A percentile compares a stretch with the other conserved stretches of the same genome.
Evolutionary conservation across 2,888 invertebrate species (phyloP).

Genomic region (Hesperia comma): DNA sequence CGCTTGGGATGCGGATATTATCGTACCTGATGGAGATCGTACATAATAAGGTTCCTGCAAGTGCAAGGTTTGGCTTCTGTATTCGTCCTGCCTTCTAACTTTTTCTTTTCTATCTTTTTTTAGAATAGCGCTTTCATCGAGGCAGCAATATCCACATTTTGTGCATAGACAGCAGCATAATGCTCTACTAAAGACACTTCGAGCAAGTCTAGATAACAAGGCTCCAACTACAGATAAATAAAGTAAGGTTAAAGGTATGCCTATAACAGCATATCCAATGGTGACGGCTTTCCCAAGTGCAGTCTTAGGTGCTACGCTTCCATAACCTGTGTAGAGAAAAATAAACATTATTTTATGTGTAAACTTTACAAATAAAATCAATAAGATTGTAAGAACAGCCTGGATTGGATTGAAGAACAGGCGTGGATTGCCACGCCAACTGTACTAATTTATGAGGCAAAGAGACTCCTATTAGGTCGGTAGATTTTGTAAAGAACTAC

Average conservation of each 20-base stretch:
- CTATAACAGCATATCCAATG: slow-evolving; percentile 93
- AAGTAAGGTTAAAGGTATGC: slow-evolving; percentile 93
- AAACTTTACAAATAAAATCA: not conserved
- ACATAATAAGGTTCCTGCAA: slow-evolving; percentile 90
- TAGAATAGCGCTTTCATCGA: slow-evolving; percentile 92
- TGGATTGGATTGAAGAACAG: too few relatives aligned
- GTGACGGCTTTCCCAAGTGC: slow-evolving; percentile 96
- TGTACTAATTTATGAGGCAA: too few relatives aligned
- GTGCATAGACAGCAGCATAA: slow-evolving; percentile 94
- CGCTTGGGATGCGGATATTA: slow-evolving; percentile 80
- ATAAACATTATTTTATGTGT: slow-evolving; percentile 5
- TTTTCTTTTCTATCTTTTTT: slow-evolving; percentile 92
- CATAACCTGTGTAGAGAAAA: slow-evolving; percentile 88
- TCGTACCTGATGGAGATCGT: slow-evolving; percentile 79
- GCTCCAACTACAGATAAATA: slow-evolving; percentile 95
- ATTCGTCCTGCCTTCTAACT: slow-evolving; percentile 88
- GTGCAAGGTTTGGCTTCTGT: slow-evolving; percentile 83
- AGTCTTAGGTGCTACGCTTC: slow-evolving; percentile 95
- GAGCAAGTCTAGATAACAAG: slow-evolving; percentile 91
- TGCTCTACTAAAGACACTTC: slow-evolving; percentile 92
- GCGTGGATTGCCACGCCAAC: too few relatives aligned
- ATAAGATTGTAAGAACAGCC: too few relatives aligned
- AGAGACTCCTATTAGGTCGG: too few relatives aligned
- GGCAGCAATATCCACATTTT: slow-evolving; percentile 94
- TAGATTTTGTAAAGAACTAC: too few relatives aligned